These are phyloP conservation scores for Thalassoma bifasciatum DNA, from an alignment of 2,113 vertebrate species.

Conservation along the genomic window DNA sequence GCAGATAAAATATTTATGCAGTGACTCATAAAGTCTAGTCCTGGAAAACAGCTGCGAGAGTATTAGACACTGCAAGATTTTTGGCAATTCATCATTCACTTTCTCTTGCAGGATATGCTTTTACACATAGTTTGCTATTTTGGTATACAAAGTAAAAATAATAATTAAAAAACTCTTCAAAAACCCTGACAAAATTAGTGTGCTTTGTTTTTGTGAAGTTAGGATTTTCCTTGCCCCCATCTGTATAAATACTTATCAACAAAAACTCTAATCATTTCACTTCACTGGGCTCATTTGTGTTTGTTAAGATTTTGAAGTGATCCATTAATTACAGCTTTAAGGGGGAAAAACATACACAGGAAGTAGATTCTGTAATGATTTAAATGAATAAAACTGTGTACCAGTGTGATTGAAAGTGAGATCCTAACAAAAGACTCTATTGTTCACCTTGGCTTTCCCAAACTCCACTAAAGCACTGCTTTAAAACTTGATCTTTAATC, in stretches of 20 bases:
- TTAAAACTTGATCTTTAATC: constrained; percentile 77
- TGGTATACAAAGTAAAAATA: neutral
- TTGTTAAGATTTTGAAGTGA: neutral
- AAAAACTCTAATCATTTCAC: neutral
- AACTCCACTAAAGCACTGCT: constrained; percentile 30
- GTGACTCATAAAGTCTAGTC: constrained; percentile 73
- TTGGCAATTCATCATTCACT: constrained; percentile 56
- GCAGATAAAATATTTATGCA: constrained; percentile 78
- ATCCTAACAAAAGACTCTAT: constrained; percentile 4
- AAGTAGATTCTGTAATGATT: neutral
- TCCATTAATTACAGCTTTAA: no score
- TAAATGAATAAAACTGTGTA: neutral
- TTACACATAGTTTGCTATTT: constrained; percentile 28
- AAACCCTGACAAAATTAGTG: no score
- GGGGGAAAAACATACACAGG: no score
- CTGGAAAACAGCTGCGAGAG: constrained; percentile 74
- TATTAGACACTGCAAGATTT: constrained; percentile 56
- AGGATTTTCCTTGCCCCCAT: neutral
- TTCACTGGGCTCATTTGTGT: neutral
- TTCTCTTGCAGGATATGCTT: constrained; percentile 30
- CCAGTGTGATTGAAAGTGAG: neutral
- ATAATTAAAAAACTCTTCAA: neutral
- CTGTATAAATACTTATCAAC: neutral
- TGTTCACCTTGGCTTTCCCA: constrained; percentile 9
- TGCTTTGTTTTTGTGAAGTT: no score